These are phyloP conservation scores for Lontra canadensis DNA, from an alignment of 2,113 vertebrate species.

Conservation along the genomic window DNA sequence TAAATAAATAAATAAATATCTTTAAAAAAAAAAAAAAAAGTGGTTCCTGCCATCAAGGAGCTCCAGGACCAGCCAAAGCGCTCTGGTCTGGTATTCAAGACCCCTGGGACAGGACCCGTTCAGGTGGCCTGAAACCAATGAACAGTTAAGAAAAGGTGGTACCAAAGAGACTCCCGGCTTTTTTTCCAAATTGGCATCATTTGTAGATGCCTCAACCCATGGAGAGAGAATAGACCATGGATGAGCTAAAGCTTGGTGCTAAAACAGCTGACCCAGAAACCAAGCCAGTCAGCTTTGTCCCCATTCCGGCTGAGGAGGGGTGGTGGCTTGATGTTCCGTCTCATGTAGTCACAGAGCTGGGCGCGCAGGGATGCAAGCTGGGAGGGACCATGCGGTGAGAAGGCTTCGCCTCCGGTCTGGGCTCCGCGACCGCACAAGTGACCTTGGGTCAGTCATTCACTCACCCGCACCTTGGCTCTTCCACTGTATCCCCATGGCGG, in stretches of 20 bases:
- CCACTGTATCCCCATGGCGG: fast-evolving
- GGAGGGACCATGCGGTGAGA: neutral
- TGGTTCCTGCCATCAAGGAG: neutral
- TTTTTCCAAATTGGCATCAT: neutral
- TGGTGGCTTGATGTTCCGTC: neutral
- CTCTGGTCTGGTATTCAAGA: neutral
- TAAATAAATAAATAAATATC: too few species aligned
- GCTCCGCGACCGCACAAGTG: fast-evolving
- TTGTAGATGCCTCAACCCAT: neutral
- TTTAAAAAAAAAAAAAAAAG: too few species aligned
- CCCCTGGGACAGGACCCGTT: neutral
- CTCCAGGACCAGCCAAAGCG: neutral
- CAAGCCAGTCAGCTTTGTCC: neutral
- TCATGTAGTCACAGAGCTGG: neutral
- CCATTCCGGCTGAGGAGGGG: fast-evolving
- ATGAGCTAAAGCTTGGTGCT: neutral
- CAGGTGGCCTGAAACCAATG: neutral
- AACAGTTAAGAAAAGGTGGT: neutral
- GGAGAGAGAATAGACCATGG: neutral
- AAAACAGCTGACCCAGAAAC: neutral
- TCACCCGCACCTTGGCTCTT: neutral
- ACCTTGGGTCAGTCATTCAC: neutral
- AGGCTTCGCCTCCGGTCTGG: neutral
- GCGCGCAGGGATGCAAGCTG: fast-evolving
- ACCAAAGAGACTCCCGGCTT: neutral